Evolutionary conservation across 2,797 vertebrate genomes (phyloP), one percentile per base, ranked within the genome.

Genomic region (Lutra lutra): DNA sequence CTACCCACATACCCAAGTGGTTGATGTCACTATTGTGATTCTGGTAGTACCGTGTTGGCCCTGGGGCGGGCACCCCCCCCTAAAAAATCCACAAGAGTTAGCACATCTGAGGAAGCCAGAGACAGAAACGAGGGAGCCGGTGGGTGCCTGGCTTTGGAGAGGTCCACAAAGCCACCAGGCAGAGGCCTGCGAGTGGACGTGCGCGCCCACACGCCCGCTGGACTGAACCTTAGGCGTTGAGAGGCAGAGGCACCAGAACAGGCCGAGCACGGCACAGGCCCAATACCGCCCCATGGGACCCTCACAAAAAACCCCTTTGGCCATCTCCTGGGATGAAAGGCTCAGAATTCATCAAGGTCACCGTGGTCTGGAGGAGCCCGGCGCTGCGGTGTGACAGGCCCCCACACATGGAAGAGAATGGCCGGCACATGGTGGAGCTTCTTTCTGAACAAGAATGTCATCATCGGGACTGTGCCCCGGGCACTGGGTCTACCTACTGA

Each of bases 391-490:
- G 1, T 5, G 10, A n/a, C 40, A 7, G 4, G 17, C 18, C 38
- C 75, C 68, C 29, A 7, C 0, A 32, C 32, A 62, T 1, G 1
- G 27, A 77, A 58, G 11, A 46, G 25, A 82, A 38, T 1, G 11
- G 46, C 1, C 14, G 29, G 70, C 17, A 12, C 17, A 8, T 27
- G 12, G 3, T 4, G 11, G 60, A 40, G 17, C 51, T 17, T 21
- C 38, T 17, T 17, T 10, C 68, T 14, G 46, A 5, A 35, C 29
- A 35, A 23, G 25, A 14, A 27, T 29, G 23, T 80, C 15, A 23
- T 10, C 7, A 8, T 21, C 5, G 1, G 1, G 27, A 78, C 4
- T 0, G 2, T 12, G 23, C 0, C 0, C 56, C 32, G 25, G 79
- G 40, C 13, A 32, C 29, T 1, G 15, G 15, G 25, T 13, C 82